Evolutionary conservation across 2,113 vertebrate genomes (phyloP), one percentile per base, ranked within the genome.

Genomic region (Steatornis caripensis): DNA sequence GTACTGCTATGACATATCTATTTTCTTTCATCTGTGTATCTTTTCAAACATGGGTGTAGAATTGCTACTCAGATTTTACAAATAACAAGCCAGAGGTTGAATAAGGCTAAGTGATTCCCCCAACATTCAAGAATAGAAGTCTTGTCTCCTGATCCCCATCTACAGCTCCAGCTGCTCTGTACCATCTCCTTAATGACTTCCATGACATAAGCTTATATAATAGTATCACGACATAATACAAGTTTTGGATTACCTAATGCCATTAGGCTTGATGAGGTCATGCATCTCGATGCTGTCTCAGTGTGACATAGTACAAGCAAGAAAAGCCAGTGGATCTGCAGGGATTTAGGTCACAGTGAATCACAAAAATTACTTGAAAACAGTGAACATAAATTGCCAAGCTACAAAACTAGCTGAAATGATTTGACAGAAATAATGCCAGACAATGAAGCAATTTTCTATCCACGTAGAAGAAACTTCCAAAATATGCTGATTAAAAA

Each of bases 381-480:
- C 27, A 83, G 26, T 29, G 74, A 87, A 90, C 34, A 27, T 53
- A 75, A 91, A 92, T 64, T 80, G 48, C 37, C 76, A 89, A 65
- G 79, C 81, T 91, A 78, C 64, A 96, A 96, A 95, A 88, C 51
- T 79, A 71, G 51, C 45, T 66, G 66, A 89, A 95, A 92, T 60
- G 45, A 41, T 74, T 74, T 85, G 77, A 81, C 58, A 79, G 76
- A 72, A 95, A 92, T 92, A 76, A 68, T 58, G 58, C 49, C 55
- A 58, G 53, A 65, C 30, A 87, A 85, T 61, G 62, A 90, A 94
- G 45, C 45, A 62, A 82, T 79, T 69, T 79, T 76, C 70, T 75
- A 55, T 45, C 19, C 36, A 72, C 57, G 53, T 12, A 6, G 53
- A 93, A 87, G 51, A 37, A 78, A 85, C 57, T 79, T 83, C 30